Percentiles rank a stretch among this genome's conserved stretches.
Conservation (phyloP, 53 echinoderm and acorn worm genomes). For the Hippasteria phrygiana region DNA sequence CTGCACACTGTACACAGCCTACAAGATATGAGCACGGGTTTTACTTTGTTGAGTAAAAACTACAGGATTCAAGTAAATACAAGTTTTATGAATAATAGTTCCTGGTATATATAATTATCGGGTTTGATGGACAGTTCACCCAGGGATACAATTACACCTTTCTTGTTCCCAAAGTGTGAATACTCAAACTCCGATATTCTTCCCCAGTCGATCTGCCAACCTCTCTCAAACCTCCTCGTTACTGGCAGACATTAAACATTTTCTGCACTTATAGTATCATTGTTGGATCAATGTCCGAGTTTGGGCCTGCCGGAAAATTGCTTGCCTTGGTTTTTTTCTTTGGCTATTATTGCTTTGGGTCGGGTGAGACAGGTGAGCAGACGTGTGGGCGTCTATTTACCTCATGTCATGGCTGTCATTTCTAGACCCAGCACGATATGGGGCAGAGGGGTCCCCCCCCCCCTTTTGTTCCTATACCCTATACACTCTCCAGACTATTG, state of each 20-base stretch:
- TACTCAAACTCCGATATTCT: neutral
- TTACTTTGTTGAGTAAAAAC: too few relatives aligned
- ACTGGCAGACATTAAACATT: constrained; percentile 43
- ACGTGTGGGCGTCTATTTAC: neutral
- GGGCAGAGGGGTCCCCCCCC: neutral
- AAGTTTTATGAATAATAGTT: too few relatives aligned
- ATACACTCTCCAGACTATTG: neutral
- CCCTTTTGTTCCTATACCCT: neutral
- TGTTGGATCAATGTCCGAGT: constrained; percentile 19
- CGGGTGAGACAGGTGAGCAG: neutral
- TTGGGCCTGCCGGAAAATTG: neutral
- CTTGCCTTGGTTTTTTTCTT: neutral
- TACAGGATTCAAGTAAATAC: too few relatives aligned
- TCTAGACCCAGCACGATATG: too few relatives aligned
- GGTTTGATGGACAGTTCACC: constrained; percentile 39
- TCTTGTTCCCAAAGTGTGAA: constrained; percentile 57
- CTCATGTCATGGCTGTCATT: neutral
- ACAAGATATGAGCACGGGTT: too few relatives aligned
- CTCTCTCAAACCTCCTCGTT: neutral
- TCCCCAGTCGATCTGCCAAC: neutral
- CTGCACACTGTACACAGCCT: too few relatives aligned
- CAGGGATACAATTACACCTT: constrained; percentile 19
- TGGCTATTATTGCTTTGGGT: neutral
- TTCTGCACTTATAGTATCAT: neutral
- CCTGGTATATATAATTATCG: too few relatives aligned